These are phyloP conservation scores for Sphaeridia pumilis DNA, from an alignment of 2,888 invertebrate species.

Conservation along the genomic window DNA sequence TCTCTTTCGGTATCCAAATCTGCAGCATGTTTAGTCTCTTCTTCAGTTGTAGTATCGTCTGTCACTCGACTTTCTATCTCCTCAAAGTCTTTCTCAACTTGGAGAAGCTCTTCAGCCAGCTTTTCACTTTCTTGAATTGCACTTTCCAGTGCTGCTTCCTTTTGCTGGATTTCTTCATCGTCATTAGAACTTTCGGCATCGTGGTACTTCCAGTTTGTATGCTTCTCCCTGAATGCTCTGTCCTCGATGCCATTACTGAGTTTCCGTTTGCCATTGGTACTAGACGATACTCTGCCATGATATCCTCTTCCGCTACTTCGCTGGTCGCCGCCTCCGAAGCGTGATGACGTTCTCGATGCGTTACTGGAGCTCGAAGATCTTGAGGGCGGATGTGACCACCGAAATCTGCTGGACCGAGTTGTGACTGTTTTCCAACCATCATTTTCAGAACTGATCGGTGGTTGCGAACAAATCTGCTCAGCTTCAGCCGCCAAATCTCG, in stretches of 20 bases:
- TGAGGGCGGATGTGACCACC: constrained; percentile 28
- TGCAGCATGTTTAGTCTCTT: constrained; percentile 14
- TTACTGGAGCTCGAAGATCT: too few species aligned
- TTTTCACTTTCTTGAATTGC: constrained; percentile 48
- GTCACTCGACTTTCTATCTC: constrained; percentile 20
- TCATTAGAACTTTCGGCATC: constrained; percentile 17
- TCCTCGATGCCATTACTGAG: too few species aligned
- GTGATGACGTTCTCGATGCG: too few species aligned
- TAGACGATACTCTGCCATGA: background rate
- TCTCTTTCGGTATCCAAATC: constrained; percentile 25
- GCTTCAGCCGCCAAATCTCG: background rate
- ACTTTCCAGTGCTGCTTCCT: constrained; percentile 43
- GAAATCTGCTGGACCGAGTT: constrained; percentile 29
- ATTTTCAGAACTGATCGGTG: constrained; percentile 1
- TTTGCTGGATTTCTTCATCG: constrained; percentile 48
- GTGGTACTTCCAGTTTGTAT: constrained; percentile 10
- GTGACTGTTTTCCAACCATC: constrained; percentile 34
- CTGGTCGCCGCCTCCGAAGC: background rate
- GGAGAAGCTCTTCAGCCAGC: constrained; percentile 49
- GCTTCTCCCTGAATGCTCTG: background rate
- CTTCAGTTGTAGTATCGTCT: constrained; percentile 16
- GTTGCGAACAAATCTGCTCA: background rate
- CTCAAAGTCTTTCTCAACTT: constrained; percentile 41
- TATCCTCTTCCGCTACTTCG: background rate
- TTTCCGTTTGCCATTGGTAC: too few species aligned